These are phyloP conservation scores for Pseudobourletiella spinata DNA, from an alignment of 1,140 invertebrate species.

Conservation along the genomic window DNA sequence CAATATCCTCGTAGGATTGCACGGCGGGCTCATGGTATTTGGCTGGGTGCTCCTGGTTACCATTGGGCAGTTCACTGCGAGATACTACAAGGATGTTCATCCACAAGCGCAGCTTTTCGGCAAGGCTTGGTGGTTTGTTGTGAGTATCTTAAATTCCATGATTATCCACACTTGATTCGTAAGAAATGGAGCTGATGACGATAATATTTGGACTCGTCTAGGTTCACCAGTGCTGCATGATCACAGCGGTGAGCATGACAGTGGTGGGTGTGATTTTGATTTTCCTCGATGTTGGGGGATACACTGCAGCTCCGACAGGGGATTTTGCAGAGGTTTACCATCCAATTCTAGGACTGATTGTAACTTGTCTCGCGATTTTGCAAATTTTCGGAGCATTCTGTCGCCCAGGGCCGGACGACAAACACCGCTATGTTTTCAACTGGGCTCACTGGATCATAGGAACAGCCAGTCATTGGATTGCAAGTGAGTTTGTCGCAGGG, in stretches of 20 bases:
- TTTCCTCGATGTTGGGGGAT: conserved; percentile 63
- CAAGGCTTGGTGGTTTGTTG: conserved; percentile 79
- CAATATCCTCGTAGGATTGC: no score
- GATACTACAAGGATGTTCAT: conserved; percentile 87
- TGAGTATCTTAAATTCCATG: not conserved
- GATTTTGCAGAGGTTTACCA: conserved; percentile 54
- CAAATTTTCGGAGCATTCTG: conserved; percentile 76
- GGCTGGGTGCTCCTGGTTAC: conserved; percentile 85
- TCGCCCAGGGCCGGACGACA: conserved; percentile 71
- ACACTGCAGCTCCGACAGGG: conserved; percentile 41
- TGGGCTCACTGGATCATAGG: conserved; percentile 90
- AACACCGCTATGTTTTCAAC: conserved; percentile 77
- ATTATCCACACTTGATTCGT: not conserved
- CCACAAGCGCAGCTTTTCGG: conserved; percentile 64
- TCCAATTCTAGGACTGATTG: conserved; percentile 66
- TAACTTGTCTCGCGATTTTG: conserved; percentile 69
- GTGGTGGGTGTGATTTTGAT: conserved; percentile 52
- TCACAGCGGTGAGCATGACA: not conserved
- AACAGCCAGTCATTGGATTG: conserved; percentile 82
- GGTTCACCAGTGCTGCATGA: not conserved
- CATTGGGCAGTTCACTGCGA: conserved; percentile 73
- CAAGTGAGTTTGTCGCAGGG: conserved; percentile 51
- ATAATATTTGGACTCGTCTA: not conserved
- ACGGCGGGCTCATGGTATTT: conserved; percentile 78
- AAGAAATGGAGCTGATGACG: not conserved